Evolutionary conservation across 2,888 invertebrate species (phyloP).

Genomic region (Imbricaverruca yamaguchii): DNA sequence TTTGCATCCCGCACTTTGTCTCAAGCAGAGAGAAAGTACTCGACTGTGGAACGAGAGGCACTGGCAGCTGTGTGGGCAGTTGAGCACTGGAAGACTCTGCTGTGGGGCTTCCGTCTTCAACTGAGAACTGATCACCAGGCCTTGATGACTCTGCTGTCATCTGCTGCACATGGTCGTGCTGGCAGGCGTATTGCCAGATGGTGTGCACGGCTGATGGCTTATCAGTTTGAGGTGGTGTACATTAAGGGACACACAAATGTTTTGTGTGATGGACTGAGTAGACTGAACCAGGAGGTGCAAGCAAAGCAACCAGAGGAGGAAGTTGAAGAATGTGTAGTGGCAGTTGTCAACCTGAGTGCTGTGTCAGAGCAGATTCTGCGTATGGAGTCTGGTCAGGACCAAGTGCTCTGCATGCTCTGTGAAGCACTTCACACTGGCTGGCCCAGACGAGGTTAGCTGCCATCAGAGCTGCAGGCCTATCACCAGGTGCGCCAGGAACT

Average conservation of each 20-base stretch:
- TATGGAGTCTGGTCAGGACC: not conserved
- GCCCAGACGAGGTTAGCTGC: not conserved
- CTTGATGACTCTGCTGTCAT: not conserved
- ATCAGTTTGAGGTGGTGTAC: not conserved
- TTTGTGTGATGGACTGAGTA: too few species aligned
- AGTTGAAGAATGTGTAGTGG: too few species aligned
- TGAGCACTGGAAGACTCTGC: too few species aligned
- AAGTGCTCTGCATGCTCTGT: not conserved
- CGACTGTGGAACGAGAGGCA: too few species aligned
- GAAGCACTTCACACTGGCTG: not conserved
- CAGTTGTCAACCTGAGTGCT: too few species aligned
- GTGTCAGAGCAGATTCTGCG: too few species aligned
- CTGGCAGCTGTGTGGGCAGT: too few species aligned
- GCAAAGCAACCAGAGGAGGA: too few species aligned
- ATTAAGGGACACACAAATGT: not conserved
- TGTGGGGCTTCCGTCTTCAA: too few species aligned
- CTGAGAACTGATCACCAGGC: not conserved
- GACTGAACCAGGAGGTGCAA: too few species aligned
- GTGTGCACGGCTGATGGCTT: not conserved
- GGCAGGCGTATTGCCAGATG: not conserved
- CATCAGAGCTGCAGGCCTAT: not conserved
- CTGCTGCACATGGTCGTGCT: not conserved
- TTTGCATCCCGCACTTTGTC: too few species aligned
- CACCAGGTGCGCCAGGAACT: not conserved
- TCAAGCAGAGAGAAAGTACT: too few species aligned